These are phyloP conservation scores for Dendropsophus ebraccatus DNA, from an alignment of 2,113 vertebrate species.

Conservation along the genomic window DNA sequence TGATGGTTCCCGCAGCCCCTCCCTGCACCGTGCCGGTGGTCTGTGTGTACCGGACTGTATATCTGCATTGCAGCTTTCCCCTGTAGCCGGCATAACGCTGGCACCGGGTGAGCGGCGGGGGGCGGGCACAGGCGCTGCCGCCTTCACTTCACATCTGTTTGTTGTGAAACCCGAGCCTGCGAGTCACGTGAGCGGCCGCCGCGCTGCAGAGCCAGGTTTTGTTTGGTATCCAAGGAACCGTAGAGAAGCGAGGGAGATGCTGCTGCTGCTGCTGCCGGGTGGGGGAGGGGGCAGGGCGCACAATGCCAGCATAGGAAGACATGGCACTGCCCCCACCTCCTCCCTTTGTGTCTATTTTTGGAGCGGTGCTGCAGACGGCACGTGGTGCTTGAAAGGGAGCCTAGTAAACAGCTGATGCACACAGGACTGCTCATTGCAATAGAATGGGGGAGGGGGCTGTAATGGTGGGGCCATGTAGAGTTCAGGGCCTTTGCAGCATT, in stretches of 20 bases:
- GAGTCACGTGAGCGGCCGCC: constrained; percentile 80
- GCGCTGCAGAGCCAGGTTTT: constrained; percentile 73
- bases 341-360: constrained; percentile 78
- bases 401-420: constrained; percentile 69
- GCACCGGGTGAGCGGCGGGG: not conserved
- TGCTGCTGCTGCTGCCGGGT: constrained; percentile 28
- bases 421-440: constrained; percentile 58
- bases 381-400: constrained; percentile 71
- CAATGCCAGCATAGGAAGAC: constrained; percentile 15
- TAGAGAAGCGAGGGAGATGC: constrained; percentile 41
- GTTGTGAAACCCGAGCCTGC: constrained; percentile 90
- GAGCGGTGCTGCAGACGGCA: constrained; percentile 74
- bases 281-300: constrained; percentile 21
- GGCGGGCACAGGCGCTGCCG: constrained; percentile 64
- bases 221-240: constrained; percentile 80
- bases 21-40: not conserved
- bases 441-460: constrained; percentile 37
- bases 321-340: constrained; percentile 65
- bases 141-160: constrained; percentile 83
- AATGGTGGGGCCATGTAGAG: not conserved
- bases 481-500: not conserved
- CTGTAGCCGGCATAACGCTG: not conserved
- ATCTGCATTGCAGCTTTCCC: not conserved
- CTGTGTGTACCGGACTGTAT: not conserved
- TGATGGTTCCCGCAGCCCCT: constrained; percentile 24